Conservation (phyloP, 1,140 invertebrate genomes). For the Cydia splendana region DNA sequence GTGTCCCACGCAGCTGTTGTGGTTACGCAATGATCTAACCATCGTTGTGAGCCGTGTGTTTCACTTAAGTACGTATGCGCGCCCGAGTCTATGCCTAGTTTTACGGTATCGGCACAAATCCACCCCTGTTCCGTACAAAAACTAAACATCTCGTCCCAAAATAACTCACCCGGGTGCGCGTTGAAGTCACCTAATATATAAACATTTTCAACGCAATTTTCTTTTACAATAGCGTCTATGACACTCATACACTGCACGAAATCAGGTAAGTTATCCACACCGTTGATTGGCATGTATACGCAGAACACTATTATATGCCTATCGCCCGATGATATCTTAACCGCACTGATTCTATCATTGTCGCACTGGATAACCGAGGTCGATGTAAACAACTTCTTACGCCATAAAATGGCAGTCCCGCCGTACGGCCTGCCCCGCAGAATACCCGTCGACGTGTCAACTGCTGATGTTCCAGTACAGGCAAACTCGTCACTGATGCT, state of each 20-base stretch:
- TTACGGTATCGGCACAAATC: too few species aligned
- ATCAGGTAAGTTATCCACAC: too few species aligned
- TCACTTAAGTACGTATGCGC: slow-evolving; percentile 27
- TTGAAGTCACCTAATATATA: too few species aligned
- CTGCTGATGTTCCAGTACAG: slow-evolving; percentile 40
- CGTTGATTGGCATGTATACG: slow-evolving; percentile 13
- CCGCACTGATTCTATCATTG: slow-evolving; percentile 3
- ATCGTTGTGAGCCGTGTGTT: slow-evolving; percentile 18
- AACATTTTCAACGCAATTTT: too few species aligned
- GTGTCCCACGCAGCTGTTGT: slow-evolving; percentile 29
- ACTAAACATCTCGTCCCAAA: too few species aligned
- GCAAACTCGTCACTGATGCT: too few species aligned
- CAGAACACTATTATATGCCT: not conserved
- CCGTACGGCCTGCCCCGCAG: slow-evolving; percentile 39
- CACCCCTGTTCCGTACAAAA: too few species aligned
- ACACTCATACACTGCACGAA: too few species aligned
- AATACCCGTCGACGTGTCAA: slow-evolving; percentile 39
- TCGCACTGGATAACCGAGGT: slow-evolving; percentile 24
- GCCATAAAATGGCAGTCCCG: slow-evolving; percentile 43
- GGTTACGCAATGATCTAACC: slow-evolving; percentile 33
- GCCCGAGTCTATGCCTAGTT: slow-evolving; percentile 18
- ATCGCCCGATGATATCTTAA: not conserved
- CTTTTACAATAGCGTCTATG: too few species aligned
- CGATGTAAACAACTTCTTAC: slow-evolving; percentile 34
- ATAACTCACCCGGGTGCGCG: too few species aligned